Percentiles rank a stretch among this genome's conserved stretches.
These are phyloP conservation scores for Pterostichus niger DNA, from an alignment of 2,888 invertebrate genomes.

Conservation along the genomic window DNA sequence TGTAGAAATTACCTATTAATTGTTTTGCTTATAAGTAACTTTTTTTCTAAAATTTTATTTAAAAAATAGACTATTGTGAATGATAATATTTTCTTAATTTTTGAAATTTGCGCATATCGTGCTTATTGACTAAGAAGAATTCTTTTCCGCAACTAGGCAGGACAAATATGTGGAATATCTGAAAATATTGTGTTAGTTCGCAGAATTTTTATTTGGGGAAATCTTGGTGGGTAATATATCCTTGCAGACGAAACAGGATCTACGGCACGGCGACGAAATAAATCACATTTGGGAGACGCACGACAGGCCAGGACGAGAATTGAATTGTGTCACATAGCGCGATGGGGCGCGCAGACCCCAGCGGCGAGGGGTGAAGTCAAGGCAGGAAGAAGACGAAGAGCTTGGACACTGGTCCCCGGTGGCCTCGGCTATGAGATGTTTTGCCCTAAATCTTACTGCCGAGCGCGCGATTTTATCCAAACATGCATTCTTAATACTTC, in stretches of 20 bases:
- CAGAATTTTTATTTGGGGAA: slow-evolving; percentile 39
- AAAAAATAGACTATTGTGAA: too few species aligned
- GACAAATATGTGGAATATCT: slow-evolving; percentile 36
- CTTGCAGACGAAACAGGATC: slow-evolving; percentile 55
- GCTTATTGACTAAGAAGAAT: too few species aligned
- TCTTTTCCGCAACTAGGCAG: not conserved
- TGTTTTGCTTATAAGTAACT: too few species aligned
- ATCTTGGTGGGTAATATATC: slow-evolving; percentile 59
- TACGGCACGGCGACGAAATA: slow-evolving; percentile 57
- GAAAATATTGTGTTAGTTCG: slow-evolving; percentile 38
- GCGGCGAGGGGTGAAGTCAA: not conserved
- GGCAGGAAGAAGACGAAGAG: slow-evolving; percentile 43
- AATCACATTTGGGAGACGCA: slow-evolving; percentile 65
- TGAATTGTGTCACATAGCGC: slow-evolving; percentile 65
- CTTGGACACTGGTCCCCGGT: slow-evolving; percentile 60
- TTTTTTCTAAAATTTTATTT: too few species aligned
- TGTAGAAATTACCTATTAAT: too few species aligned
- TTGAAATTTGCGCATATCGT: too few species aligned
- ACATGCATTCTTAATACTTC: slow-evolving; percentile 33
- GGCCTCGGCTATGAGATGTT: slow-evolving; percentile 51
- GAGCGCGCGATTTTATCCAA: slow-evolving; percentile 13
- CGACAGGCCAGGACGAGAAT: slow-evolving; percentile 63
- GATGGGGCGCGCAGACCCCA: not conserved
- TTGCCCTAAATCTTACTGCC: slow-evolving; percentile 53
- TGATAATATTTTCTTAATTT: too few species aligned